Percentiles rank a stretch among this genome's conserved stretches.
Conservation (phyloP, 2,888 invertebrate species). For the Limnephilus lunatus region DNA sequence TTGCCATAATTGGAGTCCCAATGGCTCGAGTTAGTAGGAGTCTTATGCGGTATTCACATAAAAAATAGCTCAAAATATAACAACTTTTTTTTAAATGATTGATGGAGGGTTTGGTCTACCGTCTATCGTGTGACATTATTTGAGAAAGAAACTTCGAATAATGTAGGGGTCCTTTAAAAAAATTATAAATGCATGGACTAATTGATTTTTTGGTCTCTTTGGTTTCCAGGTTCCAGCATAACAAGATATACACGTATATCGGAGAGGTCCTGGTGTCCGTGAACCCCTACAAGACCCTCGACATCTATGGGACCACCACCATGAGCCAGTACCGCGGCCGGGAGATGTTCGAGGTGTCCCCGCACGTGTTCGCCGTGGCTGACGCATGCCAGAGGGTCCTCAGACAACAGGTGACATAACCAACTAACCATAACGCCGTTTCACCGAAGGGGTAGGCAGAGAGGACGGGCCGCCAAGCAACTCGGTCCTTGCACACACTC, state of each 20-base stretch:
- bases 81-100: too few species aligned
- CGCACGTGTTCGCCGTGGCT: slow-evolving; percentile 98
- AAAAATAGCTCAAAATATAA: too few species aligned
- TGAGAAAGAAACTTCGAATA: not conserved
- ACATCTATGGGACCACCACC: slow-evolving; percentile 92
- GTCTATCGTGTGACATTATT: not conserved
- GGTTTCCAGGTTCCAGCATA: slow-evolving; percentile 88
- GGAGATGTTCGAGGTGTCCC: slow-evolving; percentile 97
- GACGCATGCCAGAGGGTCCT: slow-evolving; percentile 97
- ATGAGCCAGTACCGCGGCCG: slow-evolving; percentile 93
- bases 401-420: slow-evolving; percentile 86
- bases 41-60: too few species aligned
- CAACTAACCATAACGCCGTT: too few species aligned
- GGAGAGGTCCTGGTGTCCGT: slow-evolving; percentile 98
- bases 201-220: slow-evolving; percentile 7
- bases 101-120: not conserved
- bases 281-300: slow-evolving; percentile 95
- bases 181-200: not conserved
- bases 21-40: too few species aligned
- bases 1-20: too few species aligned
- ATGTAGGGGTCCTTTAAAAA: not conserved
- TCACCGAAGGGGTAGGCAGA: too few species aligned
- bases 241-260: slow-evolving; percentile 98
- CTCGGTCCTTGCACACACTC: too few species aligned
- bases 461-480: too few species aligned